A percentile compares a stretch with the other conserved stretches of the same genome.
Evolutionary conservation across 2,113 vertebrate species (phyloP).

Genomic region (Oryzias curvinotus): DNA sequence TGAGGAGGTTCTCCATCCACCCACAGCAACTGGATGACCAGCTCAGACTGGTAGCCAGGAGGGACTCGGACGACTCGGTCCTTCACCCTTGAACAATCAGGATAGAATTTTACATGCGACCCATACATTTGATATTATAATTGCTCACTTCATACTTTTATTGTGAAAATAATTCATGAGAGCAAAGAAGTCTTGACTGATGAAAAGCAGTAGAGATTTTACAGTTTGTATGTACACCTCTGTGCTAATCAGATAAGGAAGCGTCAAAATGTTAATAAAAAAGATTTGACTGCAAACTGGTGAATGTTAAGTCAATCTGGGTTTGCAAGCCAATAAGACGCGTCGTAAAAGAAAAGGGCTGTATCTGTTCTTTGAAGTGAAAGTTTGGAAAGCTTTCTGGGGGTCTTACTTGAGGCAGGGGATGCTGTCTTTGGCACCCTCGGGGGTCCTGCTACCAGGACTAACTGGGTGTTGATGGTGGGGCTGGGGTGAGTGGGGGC

Average conservation of each 20-base stretch:
- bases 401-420: conserved; percentile 88
- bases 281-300: neutral
- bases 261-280: neutral
- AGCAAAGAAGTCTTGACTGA: too few relatives aligned
- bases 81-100: conserved; percentile 80
- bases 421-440: conserved; percentile 86
- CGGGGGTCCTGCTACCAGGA: conserved; percentile 82
- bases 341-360: neutral
- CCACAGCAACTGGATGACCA: conserved; percentile 93
- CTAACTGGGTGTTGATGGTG: conserved; percentile 80
- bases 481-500: conserved; percentile 84
- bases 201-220: too few relatives aligned
- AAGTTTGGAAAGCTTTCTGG: neutral
- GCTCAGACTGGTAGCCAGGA: conserved; percentile 93
- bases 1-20: conserved; percentile 93
- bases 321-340: neutral
- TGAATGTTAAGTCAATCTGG: too few relatives aligned
- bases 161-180: too few relatives aligned
- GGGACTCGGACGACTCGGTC: conserved; percentile 86
- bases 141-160: neutral
- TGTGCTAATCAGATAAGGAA: too few relatives aligned
- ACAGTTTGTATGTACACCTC: too few relatives aligned
- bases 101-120: neutral
- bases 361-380: neutral
- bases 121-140: neutral